phyloP scores from a whole-genome alignment of 2,113 vertebrate genomes.

The Cercocebus atys region DNA sequence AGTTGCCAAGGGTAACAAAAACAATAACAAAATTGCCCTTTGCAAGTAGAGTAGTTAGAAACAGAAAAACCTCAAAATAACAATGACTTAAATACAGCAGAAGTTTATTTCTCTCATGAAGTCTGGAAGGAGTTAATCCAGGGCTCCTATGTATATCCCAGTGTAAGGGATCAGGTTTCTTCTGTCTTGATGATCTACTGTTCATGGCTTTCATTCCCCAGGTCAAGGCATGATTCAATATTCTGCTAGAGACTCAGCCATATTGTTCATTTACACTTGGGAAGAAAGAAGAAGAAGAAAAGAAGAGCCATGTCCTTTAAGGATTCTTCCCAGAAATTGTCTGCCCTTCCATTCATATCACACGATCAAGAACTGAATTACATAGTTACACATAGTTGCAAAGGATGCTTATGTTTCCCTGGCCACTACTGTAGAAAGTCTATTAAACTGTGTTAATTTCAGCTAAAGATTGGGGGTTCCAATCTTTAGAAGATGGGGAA shows the following conservation, averaged over 20 bases:
- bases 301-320: neutral
- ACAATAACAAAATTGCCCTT: constrained; percentile 58
- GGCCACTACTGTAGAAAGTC: neutral
- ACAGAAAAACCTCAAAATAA: constrained; percentile 47
- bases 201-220: neutral
- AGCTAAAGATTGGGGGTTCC: neutral
- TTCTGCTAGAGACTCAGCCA: neutral
- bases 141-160: neutral
- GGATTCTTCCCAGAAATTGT: neutral
- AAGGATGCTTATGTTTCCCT: neutral
- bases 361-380: neutral
- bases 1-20: neutral
- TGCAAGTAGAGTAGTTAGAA: constrained; percentile 26
- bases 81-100: neutral
- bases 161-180: neutral
- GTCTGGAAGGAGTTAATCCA: constrained; percentile 18
- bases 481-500: neutral
- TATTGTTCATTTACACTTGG: neutral
- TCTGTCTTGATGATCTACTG: neutral
- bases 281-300: neutral
- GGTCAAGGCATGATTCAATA: neutral
- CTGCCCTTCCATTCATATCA: neutral
- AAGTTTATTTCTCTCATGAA: constrained; percentile 31
- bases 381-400: neutral
- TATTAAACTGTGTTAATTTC: neutral